Base-by-base conservation (phyloP, 2,888 invertebrate species). In the Biston betularia region DNA sequence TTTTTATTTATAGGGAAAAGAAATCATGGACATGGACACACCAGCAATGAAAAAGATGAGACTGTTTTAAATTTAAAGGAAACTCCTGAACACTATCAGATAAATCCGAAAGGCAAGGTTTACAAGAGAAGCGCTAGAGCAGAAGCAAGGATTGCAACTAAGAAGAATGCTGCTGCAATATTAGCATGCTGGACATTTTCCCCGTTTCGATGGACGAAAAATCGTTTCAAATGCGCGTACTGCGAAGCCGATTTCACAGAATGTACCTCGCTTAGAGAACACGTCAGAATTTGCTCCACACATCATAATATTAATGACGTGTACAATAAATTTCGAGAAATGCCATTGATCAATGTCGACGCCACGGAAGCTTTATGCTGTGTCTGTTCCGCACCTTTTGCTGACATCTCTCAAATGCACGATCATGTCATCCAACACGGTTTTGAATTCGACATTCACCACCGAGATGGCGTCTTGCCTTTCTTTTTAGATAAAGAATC, bases 1-100 rank as follows among this genome's bases (percentile, higher is more conserved):
- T 92, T 92, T 92, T 86, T 92, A 88, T 93, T 93, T 93, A 89
- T 93, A 93, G 93, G 58, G n/a, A 49, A 49, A 54, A 44, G 93
- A 81, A 73, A 67, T 75, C 77, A 76, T 71, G 82, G 80, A 75
- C 77, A 76, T 71, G 82, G 80, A 75, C 79, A 83, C 78, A 81
- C 76, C 75, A 78, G 77, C 75, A n/a, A 52, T 55, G 67, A 59
- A 56, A 63, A 50, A 34, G 81, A 79, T 67, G 83, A 82, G 64
- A 80, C 72, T 75, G 57, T 79, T 54, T 64, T 80, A 75, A 79
- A 83, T 68, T 68, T 79, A 63, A 78, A 80, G 63, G 73, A 69
- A 74, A 70, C 55, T 34, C 7, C 71, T 68, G 64, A 73, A 72
- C 60, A 61, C 71, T 65, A 49, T 56, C 55, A 42, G 7, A 58